Evolutionary conservation across 2,797 vertebrate species (phyloP).

Genomic region (Coranthus polyacanthus): DNA sequence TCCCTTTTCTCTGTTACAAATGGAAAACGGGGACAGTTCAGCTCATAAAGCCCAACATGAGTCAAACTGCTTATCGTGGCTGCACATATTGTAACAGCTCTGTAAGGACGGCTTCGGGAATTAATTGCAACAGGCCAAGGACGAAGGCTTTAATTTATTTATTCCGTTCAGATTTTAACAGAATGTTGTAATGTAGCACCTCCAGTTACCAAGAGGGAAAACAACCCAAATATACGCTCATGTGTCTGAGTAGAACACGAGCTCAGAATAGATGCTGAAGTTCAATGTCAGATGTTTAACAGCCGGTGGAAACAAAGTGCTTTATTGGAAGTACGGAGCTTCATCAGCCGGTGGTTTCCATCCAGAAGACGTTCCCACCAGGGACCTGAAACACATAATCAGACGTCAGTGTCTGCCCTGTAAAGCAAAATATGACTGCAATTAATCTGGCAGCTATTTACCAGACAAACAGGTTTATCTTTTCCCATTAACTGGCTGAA

Average conservation of each 20-base stretch:
- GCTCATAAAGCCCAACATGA: slow-evolving; percentile 13
- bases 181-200: slow-evolving; percentile 16
- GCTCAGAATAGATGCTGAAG: background rate
- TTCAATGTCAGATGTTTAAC: background rate
- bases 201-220: slow-evolving; percentile 6
- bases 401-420: slow-evolving; percentile 25
- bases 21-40: background rate
- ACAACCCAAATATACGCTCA: background rate
- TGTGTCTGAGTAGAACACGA: slow-evolving; percentile 24
- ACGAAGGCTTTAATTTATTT: slow-evolving; percentile 51
- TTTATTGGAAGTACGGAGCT: background rate
- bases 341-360: slow-evolving; percentile 2
- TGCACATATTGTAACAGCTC: slow-evolving; percentile 30
- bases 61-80: slow-evolving; percentile 36
- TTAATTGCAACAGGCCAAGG: slow-evolving; percentile 38
- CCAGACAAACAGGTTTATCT: background rate
- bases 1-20: slow-evolving; percentile 33
- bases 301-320: background rate
- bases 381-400: slow-evolving; percentile 64
- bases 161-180: slow-evolving; percentile 31
- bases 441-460: no score
- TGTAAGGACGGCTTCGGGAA: slow-evolving; percentile 33
- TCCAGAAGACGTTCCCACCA: slow-evolving; percentile 13
- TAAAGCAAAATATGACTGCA: slow-evolving; percentile 6
- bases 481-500: background rate